Base-by-base conservation (phyloP, 2,888 invertebrate species). In the Gryllus longicercus region DNA sequence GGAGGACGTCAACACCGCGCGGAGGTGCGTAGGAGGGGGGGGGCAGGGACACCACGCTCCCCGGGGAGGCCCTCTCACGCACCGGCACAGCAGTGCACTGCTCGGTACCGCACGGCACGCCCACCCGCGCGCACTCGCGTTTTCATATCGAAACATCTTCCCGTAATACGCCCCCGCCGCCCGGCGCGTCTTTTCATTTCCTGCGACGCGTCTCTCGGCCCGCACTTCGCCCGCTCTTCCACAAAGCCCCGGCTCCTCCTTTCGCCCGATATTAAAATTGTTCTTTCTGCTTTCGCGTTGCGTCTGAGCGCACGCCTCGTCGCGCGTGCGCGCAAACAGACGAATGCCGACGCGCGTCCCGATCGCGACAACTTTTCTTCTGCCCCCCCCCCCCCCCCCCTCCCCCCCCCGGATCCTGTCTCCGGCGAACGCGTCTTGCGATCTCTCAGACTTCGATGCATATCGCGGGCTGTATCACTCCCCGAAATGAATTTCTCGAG, bases 401-500 rank as follows among this genome's bases (percentile, higher is more conserved):
- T 3, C n/a, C 63, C 38, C 5, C 38, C 38, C 38, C 8, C 25
- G 38, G 8, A 5, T 38, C 38, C 38, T 5, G 8, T 8, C 38
- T 38, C 38, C 8, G 5, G 38, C 38, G 8, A 38, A 38, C 8
- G 38, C 38, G 38, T 38, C 38, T 5, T 38, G 5, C 38, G 38
- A 38, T 38, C 38, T 38, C 38, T 38, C 38, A 38, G 38, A 38
- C 38, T 38, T 38, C 38, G 38, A 38, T 38, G 63, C 63, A 63
- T 18, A 18, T 14, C 16, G 63, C n/a, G 63, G 14, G 63, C 63
- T 18, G 63, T 63, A n/a, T 63, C 63, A n/a, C 63, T 63, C n/a
- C n/a, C 63, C 16, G 63, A 63, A 63, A 63, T 63, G 63, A 63
- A 63, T 63, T 63, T 63, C n/a, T 63, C 63, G n/a, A 63, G 63